Percentiles rank a stretch among this genome's conserved stretches.
phyloP scores from a whole-genome alignment of 2,113 vertebrate genomes.

The Cochlearius cochlearius region DNA sequence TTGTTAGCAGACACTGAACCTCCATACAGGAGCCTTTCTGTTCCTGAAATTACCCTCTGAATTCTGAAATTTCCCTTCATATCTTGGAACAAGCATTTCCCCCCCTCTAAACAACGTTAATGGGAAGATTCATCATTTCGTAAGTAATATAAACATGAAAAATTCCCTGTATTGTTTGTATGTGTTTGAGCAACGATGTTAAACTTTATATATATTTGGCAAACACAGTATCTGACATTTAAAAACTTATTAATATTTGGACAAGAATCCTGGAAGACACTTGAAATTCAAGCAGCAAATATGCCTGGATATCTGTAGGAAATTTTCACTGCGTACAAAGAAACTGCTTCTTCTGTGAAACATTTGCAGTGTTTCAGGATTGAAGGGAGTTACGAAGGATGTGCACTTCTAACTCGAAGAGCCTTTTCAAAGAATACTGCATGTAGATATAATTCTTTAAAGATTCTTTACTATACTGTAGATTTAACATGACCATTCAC shows the following conservation, averaged over 20 bases:
- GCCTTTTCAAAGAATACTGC: not conserved
- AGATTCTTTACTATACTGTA: not conserved
- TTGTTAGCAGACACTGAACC: not conserved
- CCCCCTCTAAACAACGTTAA: not conserved
- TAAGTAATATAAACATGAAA: not conserved
- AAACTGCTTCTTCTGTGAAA: not conserved
- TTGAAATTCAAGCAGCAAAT: slow-evolving; percentile 6
- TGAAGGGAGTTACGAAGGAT: not conserved
- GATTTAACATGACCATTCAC: not conserved
- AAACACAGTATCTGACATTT: slow-evolving; percentile 36
- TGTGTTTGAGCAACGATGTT: not conserved
- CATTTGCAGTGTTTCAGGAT: not conserved
- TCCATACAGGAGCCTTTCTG: not conserved
- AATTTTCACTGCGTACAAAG: not conserved
- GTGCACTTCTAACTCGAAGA: not conserved
- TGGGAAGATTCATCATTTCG: not conserved
- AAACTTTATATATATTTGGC: not conserved
- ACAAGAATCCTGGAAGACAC: not conserved
- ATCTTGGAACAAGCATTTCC: not conserved
- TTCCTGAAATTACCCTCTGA: not conserved
- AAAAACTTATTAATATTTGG: slow-evolving; percentile 19
- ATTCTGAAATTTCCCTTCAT: not conserved
- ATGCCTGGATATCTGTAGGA: not conserved
- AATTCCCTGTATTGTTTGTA: not conserved
- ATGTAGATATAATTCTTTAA: not conserved